A percentile compares a stretch with the other conserved stretches of the same genome.
Conservation (phyloP, 2,888 invertebrate genomes). For the Drosophila rellima region DNA sequence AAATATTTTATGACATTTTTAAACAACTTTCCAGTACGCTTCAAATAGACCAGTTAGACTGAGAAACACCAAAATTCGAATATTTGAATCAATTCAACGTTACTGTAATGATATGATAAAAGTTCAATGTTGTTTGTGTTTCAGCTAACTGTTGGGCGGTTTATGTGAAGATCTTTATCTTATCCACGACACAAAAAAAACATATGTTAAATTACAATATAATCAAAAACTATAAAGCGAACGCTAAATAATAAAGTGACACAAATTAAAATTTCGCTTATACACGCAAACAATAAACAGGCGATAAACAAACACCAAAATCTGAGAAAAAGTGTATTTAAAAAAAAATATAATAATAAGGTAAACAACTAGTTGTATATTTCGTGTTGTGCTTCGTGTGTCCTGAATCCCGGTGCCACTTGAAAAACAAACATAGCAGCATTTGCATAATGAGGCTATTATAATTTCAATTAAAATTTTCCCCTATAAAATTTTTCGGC, state of each 20-base stretch:
- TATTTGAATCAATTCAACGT: not conserved
- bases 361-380: slow-evolving; percentile 24
- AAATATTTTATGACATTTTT: slow-evolving; percentile 64
- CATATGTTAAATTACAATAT: not conserved
- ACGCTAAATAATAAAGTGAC: slow-evolving; percentile 54
- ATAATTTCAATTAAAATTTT: slow-evolving; percentile 79
- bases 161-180: slow-evolving; percentile 7
- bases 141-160: not conserved
- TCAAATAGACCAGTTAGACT: slow-evolving; percentile 22
- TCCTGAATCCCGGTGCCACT: slow-evolving; percentile 11
- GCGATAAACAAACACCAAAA: slow-evolving; percentile 52
- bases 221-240: not conserved
- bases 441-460: slow-evolving; percentile 80
- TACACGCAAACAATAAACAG: slow-evolving; percentile 55
- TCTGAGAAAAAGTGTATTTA: slow-evolving; percentile 37
- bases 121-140: not conserved
- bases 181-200: slow-evolving; percentile 1
- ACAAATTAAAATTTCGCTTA: slow-evolving; percentile 38
- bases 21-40: slow-evolving; percentile 41
- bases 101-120: not conserved
- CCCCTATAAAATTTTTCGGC: slow-evolving; percentile 18
- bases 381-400: slow-evolving; percentile 30
- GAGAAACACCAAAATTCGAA: slow-evolving; percentile 26
- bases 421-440: slow-evolving; percentile 49
- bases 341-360: slow-evolving; percentile 35